Conservation (phyloP, 2,797 vertebrate species). For the Allobates femoralis region DNA sequence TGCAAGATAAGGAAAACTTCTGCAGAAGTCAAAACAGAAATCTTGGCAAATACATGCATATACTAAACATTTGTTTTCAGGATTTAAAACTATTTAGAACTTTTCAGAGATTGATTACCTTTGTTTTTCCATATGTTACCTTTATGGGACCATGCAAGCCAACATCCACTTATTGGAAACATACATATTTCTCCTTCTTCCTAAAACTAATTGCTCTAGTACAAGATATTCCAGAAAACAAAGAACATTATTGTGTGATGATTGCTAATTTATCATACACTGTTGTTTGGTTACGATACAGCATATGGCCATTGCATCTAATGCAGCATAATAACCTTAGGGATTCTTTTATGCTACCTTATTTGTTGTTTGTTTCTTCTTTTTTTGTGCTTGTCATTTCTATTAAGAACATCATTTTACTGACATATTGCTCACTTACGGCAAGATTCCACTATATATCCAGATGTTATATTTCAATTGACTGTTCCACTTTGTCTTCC, state of each 20-base stretch:
- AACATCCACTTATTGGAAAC: background rate
- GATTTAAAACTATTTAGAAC: background rate
- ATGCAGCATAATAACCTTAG: constrained; percentile 30
- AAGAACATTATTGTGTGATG: constrained; percentile 24
- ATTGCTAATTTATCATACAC: constrained; percentile 42
- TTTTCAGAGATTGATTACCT: background rate
- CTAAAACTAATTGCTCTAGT: background rate
- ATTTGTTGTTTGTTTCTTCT: constrained; percentile 13
- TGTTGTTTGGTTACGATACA: constrained; percentile 33
- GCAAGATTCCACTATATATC: constrained; percentile 21
- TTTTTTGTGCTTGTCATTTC: constrained; percentile 43
- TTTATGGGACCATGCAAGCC: background rate
- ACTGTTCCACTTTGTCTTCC: background rate
- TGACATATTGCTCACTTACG: constrained; percentile 50
- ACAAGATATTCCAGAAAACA: constrained; percentile 15
- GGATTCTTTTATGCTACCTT: constrained; percentile 7
- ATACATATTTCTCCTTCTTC: background rate
- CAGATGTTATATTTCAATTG: constrained; percentile 43
- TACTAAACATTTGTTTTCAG: background rate
- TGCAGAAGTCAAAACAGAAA: too few relatives aligned
- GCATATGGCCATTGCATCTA: constrained; percentile 34
- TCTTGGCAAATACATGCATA: background rate
- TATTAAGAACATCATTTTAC: constrained; percentile 40
- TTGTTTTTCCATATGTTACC: background rate
- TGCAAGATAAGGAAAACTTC: background rate